These are phyloP conservation scores for Ephydatia muelleri DNA, from an alignment of 37 sponge, comb jelly and placozoan species.

Conservation along the genomic window DNA sequence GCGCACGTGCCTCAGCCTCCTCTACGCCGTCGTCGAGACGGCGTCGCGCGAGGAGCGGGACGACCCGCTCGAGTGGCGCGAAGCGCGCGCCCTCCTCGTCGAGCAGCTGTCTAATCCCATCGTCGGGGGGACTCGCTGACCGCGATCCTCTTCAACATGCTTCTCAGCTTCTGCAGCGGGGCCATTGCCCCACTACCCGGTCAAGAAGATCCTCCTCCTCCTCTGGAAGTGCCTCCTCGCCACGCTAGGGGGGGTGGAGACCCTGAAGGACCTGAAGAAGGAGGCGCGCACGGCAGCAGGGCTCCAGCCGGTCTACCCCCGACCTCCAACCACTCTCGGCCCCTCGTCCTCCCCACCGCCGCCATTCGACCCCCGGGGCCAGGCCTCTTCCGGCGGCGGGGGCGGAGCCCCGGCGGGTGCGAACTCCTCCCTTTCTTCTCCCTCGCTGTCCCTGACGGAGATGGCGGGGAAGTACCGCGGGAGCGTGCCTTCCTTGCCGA, in stretches of 20 bases:
- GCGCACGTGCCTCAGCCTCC: slow-evolving; percentile 70
- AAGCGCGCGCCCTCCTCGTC: slow-evolving; percentile 52
- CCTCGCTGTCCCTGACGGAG: not conserved
- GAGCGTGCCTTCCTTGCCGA: not conserved
- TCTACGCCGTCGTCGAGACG: slow-evolving; percentile 81
- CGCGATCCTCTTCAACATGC: slow-evolving; percentile 71
- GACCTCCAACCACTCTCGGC: slow-evolving; percentile 28
- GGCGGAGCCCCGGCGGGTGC: slow-evolving; percentile 20
- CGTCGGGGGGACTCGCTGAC: slow-evolving; percentile 56
- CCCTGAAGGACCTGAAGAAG: slow-evolving; percentile 54
- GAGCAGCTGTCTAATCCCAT: slow-evolving; percentile 55
- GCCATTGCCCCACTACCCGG: slow-evolving; percentile 77
- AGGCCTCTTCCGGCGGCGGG: not conserved
- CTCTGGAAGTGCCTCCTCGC: slow-evolving; percentile 85
- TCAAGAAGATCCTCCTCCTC: slow-evolving; percentile 84
- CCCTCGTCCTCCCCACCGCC: slow-evolving; percentile 28
- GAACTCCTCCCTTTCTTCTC: slow-evolving; percentile 4
- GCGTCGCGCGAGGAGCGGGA: slow-evolving; percentile 23
- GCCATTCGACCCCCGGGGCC: slow-evolving; percentile 45
- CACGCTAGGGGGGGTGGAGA: slow-evolving; percentile 73
- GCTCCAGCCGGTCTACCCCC: slow-evolving; percentile 49
- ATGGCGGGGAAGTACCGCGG: not conserved
- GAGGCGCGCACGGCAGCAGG: slow-evolving; percentile 49
- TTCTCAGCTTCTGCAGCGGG: slow-evolving; percentile 84
- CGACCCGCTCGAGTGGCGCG: slow-evolving; percentile 44